Conservation (phyloP, 2,113 vertebrate species). For the Gallinago jamesoni region DNA sequence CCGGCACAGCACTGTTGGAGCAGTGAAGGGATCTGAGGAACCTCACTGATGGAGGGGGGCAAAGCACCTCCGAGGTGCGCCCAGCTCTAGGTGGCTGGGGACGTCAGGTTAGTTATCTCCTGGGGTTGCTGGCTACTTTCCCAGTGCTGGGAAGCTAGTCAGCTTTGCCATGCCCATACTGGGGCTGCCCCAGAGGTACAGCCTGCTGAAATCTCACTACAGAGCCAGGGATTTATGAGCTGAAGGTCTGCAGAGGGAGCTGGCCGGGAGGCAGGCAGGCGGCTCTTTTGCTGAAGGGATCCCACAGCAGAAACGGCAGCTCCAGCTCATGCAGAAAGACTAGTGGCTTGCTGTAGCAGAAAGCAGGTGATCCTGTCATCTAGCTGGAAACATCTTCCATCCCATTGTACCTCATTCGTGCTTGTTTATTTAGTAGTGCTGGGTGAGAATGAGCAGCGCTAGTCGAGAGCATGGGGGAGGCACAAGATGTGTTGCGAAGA, state of each 20-base stretch:
- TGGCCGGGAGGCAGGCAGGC: background rate
- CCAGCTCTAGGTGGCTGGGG: background rate
- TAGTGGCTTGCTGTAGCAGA: background rate
- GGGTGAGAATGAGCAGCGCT: background rate
- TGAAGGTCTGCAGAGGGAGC: background rate
- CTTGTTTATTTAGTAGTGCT: background rate
- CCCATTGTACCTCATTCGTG: background rate
- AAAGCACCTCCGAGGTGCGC: background rate
- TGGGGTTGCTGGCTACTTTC: background rate
- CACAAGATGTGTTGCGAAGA: background rate
- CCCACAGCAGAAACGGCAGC: background rate
- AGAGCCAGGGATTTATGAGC: background rate
- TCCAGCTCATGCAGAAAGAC: background rate
- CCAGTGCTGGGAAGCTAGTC: background rate
- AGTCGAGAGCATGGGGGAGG: background rate
- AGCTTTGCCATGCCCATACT: background rate
- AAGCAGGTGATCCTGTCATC: background rate
- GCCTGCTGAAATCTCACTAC: background rate
- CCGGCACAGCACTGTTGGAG: background rate
- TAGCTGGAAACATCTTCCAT: background rate
- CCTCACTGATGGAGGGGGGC: background rate
- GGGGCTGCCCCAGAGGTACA: background rate
- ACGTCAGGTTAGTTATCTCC: background rate
- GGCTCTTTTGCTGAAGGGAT: background rate
- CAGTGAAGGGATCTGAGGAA: background rate